phyloP scores from a whole-genome alignment of 2,888 invertebrate genomes.

The Ashinkailepas kermadecensis region DNA sequence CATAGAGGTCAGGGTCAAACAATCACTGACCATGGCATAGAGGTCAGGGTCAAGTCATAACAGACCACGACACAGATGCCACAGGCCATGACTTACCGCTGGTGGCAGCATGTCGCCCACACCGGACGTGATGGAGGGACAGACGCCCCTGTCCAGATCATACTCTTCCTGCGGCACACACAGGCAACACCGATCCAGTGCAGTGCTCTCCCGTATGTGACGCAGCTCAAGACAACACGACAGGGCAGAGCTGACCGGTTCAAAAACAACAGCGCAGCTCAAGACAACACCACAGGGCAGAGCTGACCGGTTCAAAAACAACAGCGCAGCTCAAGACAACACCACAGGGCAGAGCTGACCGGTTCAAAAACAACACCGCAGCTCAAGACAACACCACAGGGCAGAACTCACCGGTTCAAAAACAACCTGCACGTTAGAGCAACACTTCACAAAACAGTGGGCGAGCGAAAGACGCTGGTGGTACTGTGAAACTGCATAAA shows the following conservation, averaged over 20 bases:
- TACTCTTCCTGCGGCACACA: neutral
- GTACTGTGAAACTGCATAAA: no score
- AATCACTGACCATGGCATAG: neutral
- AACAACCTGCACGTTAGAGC: neutral
- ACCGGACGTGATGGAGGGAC: neutral
- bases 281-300: neutral
- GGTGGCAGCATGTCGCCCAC: neutral
- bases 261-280: neutral
- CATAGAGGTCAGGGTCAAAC: neutral
- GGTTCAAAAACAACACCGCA: neutral
- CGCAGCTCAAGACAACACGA: neutral
- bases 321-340: neutral
- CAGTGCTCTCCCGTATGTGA: neutral
- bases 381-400: neutral
- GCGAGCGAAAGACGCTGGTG: neutral
- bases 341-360: neutral
- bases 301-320: neutral
- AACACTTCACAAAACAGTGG: neutral
- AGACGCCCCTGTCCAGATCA: neutral
- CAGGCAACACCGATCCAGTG: neutral
- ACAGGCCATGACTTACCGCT: neutral
- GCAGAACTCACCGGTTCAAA: neutral
- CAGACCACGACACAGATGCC: neutral
- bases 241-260: neutral
- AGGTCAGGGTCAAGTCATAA: neutral